Base-by-base conservation (phyloP, 2,888 invertebrate species). In the Epistrophe eligans region DNA sequence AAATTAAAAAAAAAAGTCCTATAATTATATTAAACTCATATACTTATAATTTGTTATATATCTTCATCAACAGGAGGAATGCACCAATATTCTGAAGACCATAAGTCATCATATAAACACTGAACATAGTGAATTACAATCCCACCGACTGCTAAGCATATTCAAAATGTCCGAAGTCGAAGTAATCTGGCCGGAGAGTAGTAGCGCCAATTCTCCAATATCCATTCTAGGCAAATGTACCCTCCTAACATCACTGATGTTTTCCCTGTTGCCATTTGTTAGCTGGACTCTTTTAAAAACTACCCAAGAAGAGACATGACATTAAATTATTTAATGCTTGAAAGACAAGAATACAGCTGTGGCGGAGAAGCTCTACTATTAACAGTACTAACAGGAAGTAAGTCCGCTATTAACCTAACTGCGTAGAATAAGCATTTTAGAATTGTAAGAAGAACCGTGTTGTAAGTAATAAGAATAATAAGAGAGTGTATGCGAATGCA, bases 151-250 rank as follows among this genome's bases (percentile, higher is more conserved):
- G 48, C 94, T 98, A 80, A 98, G 98, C 89, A 97, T 98, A 92
- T 97, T 98, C 94, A 98, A 98, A 94, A 97, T 98, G 94, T 97
- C 97, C 73, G 97, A 97, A 94, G 97, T 98, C 73, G 97, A 97
- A 93, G 96, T 97, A 71, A 95, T 97, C 89, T 95, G 97, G 93
- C 96, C 97, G 66, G 93, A 93, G 89, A 92, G 90, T 77, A 92
- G 91, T 89, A 91, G 91, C 84, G 91, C 90, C 64, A 89, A 90
- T 64, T 90, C 88, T 43, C 81, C 88, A 57, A 62, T 35, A 9
- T 66, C 88, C 72, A 76, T 88, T 43, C 71, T 83, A 13, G 40
- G 79, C 58, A 66, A 72, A 48, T 83, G 79, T 35, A 87, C 64
- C 38, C 71, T 83, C 9, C n/a, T 83, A 52, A 83, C 87, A 55